phyloP scores from a whole-genome alignment of 2,888 invertebrate genomes.

The Podabrus alpinus region DNA sequence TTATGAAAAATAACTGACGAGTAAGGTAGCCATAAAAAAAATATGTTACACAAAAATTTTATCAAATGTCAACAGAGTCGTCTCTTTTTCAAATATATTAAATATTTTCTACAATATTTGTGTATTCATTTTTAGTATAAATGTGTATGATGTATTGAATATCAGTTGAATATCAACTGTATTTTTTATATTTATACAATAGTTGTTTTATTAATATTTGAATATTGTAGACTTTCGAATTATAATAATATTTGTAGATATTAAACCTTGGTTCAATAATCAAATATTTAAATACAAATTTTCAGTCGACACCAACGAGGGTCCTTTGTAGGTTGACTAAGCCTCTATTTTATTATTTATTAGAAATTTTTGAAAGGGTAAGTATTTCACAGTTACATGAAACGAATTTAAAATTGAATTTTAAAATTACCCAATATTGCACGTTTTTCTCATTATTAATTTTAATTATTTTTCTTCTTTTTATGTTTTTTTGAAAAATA shows the following conservation, averaged over 20 bases:
- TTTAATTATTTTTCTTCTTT: not conserved
- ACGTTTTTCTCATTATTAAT: not conserved
- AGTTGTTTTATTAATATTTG: too few relatives aligned
- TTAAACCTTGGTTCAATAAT: not conserved
- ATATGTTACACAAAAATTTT: not conserved
- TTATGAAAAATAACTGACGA: not conserved
- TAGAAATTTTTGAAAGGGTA: not conserved
- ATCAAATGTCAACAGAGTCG: not conserved
- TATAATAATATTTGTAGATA: not conserved
- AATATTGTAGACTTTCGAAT: not conserved
- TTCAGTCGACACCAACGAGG: not conserved
- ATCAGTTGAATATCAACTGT: too few relatives aligned
- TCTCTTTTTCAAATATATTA: not conserved
- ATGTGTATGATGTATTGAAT: not conserved
- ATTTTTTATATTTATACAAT: too few relatives aligned
- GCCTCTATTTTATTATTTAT: not conserved
- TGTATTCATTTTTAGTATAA: not conserved
- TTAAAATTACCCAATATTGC: too few relatives aligned
- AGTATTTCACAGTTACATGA: not conserved
- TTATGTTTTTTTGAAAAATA: not conserved
- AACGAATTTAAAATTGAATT: not conserved
- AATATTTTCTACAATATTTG: not conserved
- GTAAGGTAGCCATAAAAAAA: not conserved
- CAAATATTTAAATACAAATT: not conserved
- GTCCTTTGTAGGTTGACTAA: not conserved